Base-by-base conservation (phyloP, 2,888 invertebrate genomes). In the Oxycera nigricornis region DNA sequence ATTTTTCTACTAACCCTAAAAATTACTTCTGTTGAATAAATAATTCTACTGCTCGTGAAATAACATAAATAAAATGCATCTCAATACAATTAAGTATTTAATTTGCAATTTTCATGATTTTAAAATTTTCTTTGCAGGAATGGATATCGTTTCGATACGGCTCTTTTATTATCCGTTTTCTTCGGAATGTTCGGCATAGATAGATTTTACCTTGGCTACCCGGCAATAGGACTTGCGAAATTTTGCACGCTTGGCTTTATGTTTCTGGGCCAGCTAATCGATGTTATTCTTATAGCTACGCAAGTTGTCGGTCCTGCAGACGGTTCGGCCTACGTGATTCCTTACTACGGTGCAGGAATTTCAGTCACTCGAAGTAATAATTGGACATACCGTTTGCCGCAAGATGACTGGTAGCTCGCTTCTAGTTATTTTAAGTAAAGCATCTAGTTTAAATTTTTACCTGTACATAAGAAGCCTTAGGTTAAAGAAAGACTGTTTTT, bases 181-280 rank as follows among this genome's bases (percentile, higher is more conserved):
- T 88, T 98, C 74, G 99, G 99, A 30, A 97, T 98, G 95, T 96
- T 99, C 87, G 99, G 99, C 20, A 89, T 95, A 26, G 99, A 99
- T 84, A 88, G 99, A 76, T 98, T 99, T 86, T 99, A 99, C 83
- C 88, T 99, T n/a, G 99, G 99, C 30, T 98, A 98, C 84, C 97
- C 96, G 72, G 98, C 96, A 0, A 90, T 98, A 78, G 98, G 98
- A 0, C 86, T 98, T 76, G 90, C 97, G 28, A 98, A 99, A 85
- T 89, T 98, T 77, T 96, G 97, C 82, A 98, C 98, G 0, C 87
- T 98, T 73, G 98, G 98, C 17, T 98, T 98, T 82, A 93, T 98
- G 90, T 97, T 98, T 82, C 87, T 99, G 31, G 95, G 97, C 65
- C 98, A 98, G 85, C 87, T 99, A 31, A 87, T 97, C 76, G 99